These are phyloP conservation scores for Liparis tanakae DNA, from an alignment of 2,797 vertebrate genomes.

Conservation along the genomic window DNA sequence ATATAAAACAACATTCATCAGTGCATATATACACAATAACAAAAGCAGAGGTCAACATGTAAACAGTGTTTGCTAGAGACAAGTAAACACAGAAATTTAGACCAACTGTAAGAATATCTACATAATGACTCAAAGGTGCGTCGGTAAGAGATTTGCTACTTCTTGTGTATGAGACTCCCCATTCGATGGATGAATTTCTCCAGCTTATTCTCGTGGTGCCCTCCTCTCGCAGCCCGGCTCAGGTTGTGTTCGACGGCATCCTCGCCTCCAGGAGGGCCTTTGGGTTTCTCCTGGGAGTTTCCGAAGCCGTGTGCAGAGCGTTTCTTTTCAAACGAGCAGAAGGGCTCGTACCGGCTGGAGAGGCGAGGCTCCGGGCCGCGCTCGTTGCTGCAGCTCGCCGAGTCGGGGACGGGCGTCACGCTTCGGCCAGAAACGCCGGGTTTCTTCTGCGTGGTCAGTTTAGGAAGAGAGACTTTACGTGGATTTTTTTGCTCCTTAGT, in stretches of 20 bases:
- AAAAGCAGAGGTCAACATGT: conserved; percentile 20
- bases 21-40: conserved; percentile 36
- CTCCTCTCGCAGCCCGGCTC: conserved; percentile 73
- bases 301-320: conserved; percentile 8
- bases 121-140: conserved; percentile 9
- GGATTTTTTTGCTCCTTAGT: conserved; percentile 86
- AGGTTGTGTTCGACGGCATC: conserved; percentile 61
- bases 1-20: conserved; percentile 20
- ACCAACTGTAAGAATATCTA: conserved; percentile 13
- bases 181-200: conserved; percentile 92
- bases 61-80: conserved; percentile 40
- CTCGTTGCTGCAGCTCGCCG: conserved; percentile 67
- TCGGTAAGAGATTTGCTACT: conserved; percentile 55
- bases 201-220: conserved; percentile 92
- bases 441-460: conserved; percentile 50
- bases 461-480: conserved; percentile 49
- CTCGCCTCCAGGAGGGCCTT: conserved; percentile 75
- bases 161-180: conserved; percentile 91
- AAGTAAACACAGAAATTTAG: conserved; percentile 22
- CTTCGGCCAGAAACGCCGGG: conserved; percentile 18
- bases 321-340: conserved; percentile 85
- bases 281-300: conserved; percentile 79
- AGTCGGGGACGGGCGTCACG: conserved; percentile 50
- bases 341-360: conserved; percentile 91
- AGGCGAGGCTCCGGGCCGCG: conserved; percentile 78